Percentiles rank a stretch among this genome's conserved stretches.
Conservation (phyloP, 30 jellyfish, hydroid and myxozoan genomes). For the Cassiopea xamachana region DNA sequence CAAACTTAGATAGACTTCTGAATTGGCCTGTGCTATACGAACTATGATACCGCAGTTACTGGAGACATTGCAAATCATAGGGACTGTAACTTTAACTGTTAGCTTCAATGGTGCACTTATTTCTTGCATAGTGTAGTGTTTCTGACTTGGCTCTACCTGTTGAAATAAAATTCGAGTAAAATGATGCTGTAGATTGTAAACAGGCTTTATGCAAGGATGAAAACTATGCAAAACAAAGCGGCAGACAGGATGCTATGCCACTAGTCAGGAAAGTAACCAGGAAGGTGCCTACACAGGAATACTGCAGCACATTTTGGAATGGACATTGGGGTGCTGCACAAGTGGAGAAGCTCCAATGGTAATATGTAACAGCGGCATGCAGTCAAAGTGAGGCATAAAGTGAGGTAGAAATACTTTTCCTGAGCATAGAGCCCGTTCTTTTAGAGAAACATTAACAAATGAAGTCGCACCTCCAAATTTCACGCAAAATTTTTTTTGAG, state of each 20-base stretch:
- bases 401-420: not conserved
- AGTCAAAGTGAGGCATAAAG: too few relatives aligned
- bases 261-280: not conserved
- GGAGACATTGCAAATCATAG: slow-evolving; percentile 20
- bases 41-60: not conserved
- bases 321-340: not conserved
- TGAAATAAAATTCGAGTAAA: not conserved
- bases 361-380: not conserved
- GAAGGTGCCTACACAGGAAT: not conserved
- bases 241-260: not conserved
- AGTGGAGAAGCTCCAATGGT: not conserved
- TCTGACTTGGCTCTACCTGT: slow-evolving; percentile 24
- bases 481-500: not conserved
- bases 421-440: not conserved
- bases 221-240: not conserved
- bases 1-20: not conserved
- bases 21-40: slow-evolving; percentile 27
- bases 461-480: not conserved
- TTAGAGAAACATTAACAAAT: not conserved
- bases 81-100: slow-evolving; percentile 37
- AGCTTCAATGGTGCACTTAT: slow-evolving; percentile 27
- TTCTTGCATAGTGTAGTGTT: slow-evolving; percentile 2
- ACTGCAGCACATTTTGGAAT: not conserved
- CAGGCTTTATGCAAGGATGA: not conserved
- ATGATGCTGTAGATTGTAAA: not conserved